A percentile compares a stretch with the other conserved stretches of the same genome.
phyloP scores from a whole-genome alignment of 2,113 vertebrate species.

The Genyomyrus donnyi region DNA sequence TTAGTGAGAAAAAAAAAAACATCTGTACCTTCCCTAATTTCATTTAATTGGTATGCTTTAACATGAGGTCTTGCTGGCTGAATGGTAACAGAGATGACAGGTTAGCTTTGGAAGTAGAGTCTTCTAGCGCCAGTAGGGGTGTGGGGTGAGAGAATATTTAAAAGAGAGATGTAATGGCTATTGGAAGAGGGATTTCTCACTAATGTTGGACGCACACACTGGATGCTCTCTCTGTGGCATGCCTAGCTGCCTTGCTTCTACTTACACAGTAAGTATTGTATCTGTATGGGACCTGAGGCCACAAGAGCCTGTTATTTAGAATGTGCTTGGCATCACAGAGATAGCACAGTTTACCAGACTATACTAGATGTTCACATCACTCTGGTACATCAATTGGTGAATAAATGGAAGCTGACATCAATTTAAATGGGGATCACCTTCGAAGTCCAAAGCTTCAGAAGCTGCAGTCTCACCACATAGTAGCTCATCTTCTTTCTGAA shows the following conservation, averaged over 20 bases:
- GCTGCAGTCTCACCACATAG: neutral
- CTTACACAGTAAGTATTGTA: neutral
- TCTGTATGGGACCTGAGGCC: neutral
- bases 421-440: neutral
- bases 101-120: neutral
- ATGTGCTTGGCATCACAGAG: neutral
- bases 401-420: neutral
- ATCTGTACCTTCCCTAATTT: neutral
- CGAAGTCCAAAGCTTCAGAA: neutral
- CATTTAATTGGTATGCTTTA: neutral
- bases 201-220: neutral
- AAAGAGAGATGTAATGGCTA: neutral
- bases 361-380: neutral
- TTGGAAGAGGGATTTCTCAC: neutral
- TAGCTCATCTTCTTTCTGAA: neutral
- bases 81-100: neutral
- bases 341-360: neutral
- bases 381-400: neutral
- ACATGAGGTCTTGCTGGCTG: neutral
- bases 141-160: neutral
- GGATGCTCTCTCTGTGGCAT: neutral
- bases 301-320: neutral
- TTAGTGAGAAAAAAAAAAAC: neutral
- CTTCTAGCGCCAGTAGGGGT: neutral
- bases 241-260: neutral